Evolutionary conservation across 2,113 vertebrate species (phyloP).

Genomic region (Alligator sinensis): DNA sequence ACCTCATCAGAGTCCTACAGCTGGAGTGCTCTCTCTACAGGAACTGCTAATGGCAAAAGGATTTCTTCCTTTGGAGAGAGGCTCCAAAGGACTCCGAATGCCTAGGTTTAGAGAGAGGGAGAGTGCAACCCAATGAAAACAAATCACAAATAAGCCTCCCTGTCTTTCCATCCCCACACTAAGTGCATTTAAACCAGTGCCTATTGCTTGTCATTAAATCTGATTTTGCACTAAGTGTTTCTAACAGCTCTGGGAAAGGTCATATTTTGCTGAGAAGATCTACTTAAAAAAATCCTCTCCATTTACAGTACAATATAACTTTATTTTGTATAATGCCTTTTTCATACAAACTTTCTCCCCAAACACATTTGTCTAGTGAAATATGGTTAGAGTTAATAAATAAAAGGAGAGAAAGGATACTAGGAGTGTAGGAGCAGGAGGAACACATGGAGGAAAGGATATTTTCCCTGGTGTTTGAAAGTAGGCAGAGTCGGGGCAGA

Average conservation of each 20-base stretch:
- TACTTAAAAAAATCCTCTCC: not conserved
- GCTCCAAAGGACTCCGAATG: conserved; percentile 4
- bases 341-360: conserved; percentile 43
- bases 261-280: conserved; percentile 15
- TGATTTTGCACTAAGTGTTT: conserved; percentile 47
- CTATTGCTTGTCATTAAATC: conserved; percentile 42
- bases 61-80: conserved; percentile 51
- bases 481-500: not conserved
- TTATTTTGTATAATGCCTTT: conserved; percentile 46
- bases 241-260: conserved; percentile 25
- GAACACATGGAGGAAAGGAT: not conserved
- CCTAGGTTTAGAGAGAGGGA: fast-evolving
- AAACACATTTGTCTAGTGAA: conserved; percentile 17
- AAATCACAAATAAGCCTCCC: not conserved
- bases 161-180: conserved; percentile 8
- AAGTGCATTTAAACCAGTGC: conserved; percentile 35
- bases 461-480: not conserved
- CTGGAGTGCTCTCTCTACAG: conserved; percentile 59
- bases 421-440: not conserved
- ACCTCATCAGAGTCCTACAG: conserved; percentile 78
- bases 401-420: not conserved
- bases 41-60: conserved; percentile 43
- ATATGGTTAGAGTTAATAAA: conserved; percentile 35
- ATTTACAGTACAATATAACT: conserved; percentile 28
- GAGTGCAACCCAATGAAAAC: not conserved